Conservation (phyloP, 1,140 invertebrate genomes). For the Drosophila melanogaster region DNA sequence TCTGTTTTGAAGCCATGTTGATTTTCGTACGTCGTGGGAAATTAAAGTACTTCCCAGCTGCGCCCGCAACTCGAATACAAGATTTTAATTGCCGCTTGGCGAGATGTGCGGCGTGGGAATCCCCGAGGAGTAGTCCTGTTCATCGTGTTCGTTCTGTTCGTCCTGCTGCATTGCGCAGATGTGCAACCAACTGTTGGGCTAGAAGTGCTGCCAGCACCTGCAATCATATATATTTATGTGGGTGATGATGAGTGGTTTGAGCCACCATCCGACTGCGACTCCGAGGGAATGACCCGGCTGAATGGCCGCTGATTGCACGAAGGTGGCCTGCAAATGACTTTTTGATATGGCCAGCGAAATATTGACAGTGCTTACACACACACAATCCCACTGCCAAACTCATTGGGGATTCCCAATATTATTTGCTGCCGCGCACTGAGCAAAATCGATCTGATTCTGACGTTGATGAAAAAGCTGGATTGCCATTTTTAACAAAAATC, state of each 20-base stretch:
- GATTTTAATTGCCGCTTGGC: slow-evolving; percentile 75
- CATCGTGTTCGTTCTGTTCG: no score
- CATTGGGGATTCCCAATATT: slow-evolving; percentile 12
- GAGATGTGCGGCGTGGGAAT: slow-evolving; percentile 23
- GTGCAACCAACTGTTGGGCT: slow-evolving; percentile 74
- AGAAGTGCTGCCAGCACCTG: slow-evolving; percentile 21
- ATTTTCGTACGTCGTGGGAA: slow-evolving; percentile 64
- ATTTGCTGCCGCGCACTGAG: slow-evolving; percentile 5
- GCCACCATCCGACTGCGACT: slow-evolving; percentile 9
- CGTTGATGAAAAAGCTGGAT: background rate
- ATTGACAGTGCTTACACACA: slow-evolving; percentile 26
- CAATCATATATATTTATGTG: slow-evolving; percentile 12
- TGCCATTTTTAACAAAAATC: background rate
- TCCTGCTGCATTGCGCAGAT: slow-evolving; percentile 44
- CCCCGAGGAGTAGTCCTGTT: slow-evolving; percentile 3
- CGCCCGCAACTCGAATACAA: slow-evolving; percentile 61
- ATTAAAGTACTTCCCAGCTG: slow-evolving; percentile 71
- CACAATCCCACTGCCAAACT: slow-evolving; percentile 12
- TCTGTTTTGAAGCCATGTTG: slow-evolving; percentile 46
- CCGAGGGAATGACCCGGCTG: slow-evolving; percentile 52
- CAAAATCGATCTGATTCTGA: slow-evolving; percentile 4
- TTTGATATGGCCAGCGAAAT: slow-evolving; percentile 25
- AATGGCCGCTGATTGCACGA: slow-evolving; percentile 62
- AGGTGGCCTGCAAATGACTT: slow-evolving; percentile 22
- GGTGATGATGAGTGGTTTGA: slow-evolving; percentile 22